A percentile compares a stretch with the other conserved stretches of the same genome.
Evolutionary conservation across 2,888 invertebrate species (phyloP).

Genomic region (Isoperla grammatica): DNA sequence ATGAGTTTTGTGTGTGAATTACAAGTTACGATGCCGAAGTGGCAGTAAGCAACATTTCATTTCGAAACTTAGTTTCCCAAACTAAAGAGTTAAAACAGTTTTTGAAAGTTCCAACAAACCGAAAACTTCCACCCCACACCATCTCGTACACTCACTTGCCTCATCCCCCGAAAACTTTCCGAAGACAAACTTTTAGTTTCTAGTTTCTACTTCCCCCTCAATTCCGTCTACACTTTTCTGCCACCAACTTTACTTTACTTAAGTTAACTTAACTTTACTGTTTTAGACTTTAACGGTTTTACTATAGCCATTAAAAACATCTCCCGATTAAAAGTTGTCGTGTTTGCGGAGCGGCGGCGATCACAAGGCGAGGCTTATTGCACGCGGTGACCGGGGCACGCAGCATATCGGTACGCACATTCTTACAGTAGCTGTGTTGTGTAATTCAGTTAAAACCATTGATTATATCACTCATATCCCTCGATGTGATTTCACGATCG

Average conservation of each 20-base stretch:
- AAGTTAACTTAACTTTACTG: conserved; percentile 22
- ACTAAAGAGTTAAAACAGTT: conserved; percentile 27
- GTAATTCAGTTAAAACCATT: too few species aligned
- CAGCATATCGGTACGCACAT: conserved; percentile 16
- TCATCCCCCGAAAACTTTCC: conserved; percentile 36
- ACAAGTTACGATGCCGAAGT: conserved; percentile 19
- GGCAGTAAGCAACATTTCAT: conserved; percentile 30
- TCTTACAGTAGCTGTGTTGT: too few species aligned
- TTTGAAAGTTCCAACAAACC: conserved; percentile 18
- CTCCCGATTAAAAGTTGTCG: conserved; percentile 11
- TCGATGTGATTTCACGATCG: too few species aligned
- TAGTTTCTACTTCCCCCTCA: conserved; percentile 26
- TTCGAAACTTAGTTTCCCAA: conserved; percentile 27
- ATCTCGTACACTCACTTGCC: conserved; percentile 24
- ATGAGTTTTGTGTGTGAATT: conserved; percentile 11
- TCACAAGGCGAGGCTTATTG: too few species aligned
- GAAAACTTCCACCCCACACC: conserved; percentile 7
- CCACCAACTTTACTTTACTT: conserved; percentile 28
- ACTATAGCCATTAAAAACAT: conserved; percentile 19
- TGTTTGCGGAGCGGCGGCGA: too few species aligned
- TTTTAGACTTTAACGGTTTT: conserved; percentile 19
- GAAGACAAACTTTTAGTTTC: conserved; percentile 32
- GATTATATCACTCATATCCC: too few species aligned
- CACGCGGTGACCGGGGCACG: conserved; percentile 1
- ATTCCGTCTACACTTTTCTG: conserved; percentile 27